Evolutionary conservation across 2,888 invertebrate species (phyloP).

Genomic region (Himalopsyche tibetana): DNA sequence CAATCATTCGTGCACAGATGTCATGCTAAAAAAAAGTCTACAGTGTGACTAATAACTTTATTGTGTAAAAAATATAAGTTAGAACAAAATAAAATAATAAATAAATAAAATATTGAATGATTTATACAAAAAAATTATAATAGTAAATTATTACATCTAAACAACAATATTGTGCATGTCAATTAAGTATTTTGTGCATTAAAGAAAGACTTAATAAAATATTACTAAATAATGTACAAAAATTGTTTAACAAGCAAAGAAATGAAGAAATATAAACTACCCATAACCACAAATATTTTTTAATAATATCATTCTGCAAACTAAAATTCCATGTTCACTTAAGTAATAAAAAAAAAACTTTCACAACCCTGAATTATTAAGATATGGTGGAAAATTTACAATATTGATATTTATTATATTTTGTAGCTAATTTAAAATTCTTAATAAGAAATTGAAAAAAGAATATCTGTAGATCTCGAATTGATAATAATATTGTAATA

Average conservation of each 20-base stretch:
- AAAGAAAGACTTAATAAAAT: constrained; percentile 42
- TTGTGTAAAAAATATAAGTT: constrained; percentile 54
- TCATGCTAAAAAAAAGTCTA: constrained; percentile 58
- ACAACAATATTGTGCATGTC: constrained; percentile 56
- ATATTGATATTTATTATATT: background rate
- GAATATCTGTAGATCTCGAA: background rate
- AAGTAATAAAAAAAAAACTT: constrained; percentile 1
- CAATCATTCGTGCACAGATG: constrained; percentile 31
- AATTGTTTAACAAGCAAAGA: constrained; percentile 58
- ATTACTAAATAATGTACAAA: constrained; percentile 59
- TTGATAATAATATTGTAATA: background rate
- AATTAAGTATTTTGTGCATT: constrained; percentile 49
- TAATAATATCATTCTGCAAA: constrained; percentile 61
- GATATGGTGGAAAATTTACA: background rate
- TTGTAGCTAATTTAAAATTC: background rate
- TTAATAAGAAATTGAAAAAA: background rate
- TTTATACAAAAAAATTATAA: constrained; percentile 32
- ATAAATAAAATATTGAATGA: constrained; percentile 46
- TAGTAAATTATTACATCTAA: constrained; percentile 47
- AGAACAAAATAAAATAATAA: constrained; percentile 54
- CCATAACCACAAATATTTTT: constrained; percentile 43
- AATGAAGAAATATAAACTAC: constrained; percentile 54
- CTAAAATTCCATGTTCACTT: constrained; percentile 60
- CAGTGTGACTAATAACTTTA: constrained; percentile 57
- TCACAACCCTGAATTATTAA: constrained; percentile 37